Evolutionary conservation across 2,888 invertebrate genomes (phyloP).

Genomic region (Thereva nobilitata): DNA sequence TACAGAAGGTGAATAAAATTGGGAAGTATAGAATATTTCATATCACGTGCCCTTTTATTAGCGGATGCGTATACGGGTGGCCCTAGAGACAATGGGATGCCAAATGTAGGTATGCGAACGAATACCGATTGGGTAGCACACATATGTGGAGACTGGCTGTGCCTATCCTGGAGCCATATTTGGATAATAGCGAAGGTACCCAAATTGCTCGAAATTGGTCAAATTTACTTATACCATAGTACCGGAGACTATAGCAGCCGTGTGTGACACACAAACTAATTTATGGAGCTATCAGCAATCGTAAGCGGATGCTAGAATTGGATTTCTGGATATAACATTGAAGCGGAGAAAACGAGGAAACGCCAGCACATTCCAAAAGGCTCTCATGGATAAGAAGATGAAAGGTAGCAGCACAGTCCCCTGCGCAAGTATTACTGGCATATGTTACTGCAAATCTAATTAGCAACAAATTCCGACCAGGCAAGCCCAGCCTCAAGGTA

Average conservation of each 20-base stretch:
- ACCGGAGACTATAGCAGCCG: neutral
- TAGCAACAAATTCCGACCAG: constrained; percentile 3
- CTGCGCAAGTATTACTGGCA: constrained; percentile 13
- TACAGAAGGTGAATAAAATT: constrained; percentile 32
- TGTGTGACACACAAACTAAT: constrained; percentile 32
- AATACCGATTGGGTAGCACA: constrained; percentile 13
- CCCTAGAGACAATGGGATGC: constrained; percentile 20
- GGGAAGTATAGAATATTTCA: constrained; percentile 31
- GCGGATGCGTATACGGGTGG: constrained; percentile 15
- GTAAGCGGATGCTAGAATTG: constrained; percentile 26
- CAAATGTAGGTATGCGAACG: neutral
- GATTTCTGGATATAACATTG: constrained; percentile 20
- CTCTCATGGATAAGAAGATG: constrained; percentile 20
- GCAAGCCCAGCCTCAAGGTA: neutral
- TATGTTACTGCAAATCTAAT: constrained; percentile 18
- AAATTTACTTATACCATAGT: constrained; percentile 20
- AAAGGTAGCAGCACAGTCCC: constrained; percentile 12
- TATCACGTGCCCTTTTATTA: constrained; percentile 37
- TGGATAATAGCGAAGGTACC: constrained; percentile 34
- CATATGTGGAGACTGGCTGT: neutral
- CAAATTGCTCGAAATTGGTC: constrained; percentile 32
- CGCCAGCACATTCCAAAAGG: neutral
- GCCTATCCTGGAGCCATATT: constrained; percentile 27
- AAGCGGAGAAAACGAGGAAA: neutral
- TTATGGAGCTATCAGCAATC: constrained; percentile 32